phyloP scores from a whole-genome alignment of 2,888 invertebrate genomes.

The Alviniconcha strummeri region DNA sequence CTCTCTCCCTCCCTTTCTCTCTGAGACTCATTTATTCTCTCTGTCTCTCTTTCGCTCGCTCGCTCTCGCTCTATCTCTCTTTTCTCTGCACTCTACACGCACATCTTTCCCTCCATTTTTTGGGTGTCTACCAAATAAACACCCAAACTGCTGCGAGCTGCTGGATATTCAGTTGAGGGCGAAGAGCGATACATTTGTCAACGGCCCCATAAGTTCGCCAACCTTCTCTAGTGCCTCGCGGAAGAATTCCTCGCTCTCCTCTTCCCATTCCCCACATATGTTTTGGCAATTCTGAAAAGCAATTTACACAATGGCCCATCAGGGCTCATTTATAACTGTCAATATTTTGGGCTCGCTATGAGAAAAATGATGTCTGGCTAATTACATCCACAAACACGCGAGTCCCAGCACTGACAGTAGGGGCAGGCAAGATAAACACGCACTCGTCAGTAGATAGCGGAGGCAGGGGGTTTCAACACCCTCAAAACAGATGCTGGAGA shows the following conservation, averaged over 20 bases:
- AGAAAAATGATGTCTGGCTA: conserved; percentile 43
- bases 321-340: conserved; percentile 47
- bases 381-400: conserved; percentile 42
- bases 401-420: conserved; percentile 25
- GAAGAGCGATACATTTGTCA: conserved; percentile 40
- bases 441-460: conserved; percentile 18
- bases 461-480: conserved; percentile 11
- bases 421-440: conserved; percentile 29
- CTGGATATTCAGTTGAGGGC: conserved; percentile 22
- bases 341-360: conserved; percentile 43
- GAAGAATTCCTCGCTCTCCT: conserved; percentile 1
- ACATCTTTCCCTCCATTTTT: no score
- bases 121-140: neutral
- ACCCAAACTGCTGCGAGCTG: neutral
- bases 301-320: conserved; percentile 45
- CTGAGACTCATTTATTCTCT: no score
- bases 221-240: neutral
- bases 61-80: no score
- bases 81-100: no score
- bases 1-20: no score
- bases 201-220: conserved; percentile 33
- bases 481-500: conserved; percentile 14
- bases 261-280: conserved; percentile 37
- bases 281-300: conserved; percentile 42
- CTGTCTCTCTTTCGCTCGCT: no score